Evolutionary conservation across 2,797 vertebrate species (phyloP).

Genomic region (Dallia pectoralis): DNA sequence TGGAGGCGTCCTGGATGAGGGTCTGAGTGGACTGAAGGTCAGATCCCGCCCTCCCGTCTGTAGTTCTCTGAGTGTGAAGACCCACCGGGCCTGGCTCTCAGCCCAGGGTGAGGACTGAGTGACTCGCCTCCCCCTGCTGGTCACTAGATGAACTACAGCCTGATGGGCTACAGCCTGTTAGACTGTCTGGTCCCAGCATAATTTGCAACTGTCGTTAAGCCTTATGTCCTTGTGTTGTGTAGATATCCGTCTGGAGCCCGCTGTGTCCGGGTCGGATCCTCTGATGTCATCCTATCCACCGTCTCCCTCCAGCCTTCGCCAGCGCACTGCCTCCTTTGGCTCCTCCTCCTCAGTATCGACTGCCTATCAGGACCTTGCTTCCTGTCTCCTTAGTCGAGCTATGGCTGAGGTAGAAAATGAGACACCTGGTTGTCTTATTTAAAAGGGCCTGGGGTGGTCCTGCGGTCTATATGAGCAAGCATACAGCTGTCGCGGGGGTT

Average conservation of each 20-base stretch:
- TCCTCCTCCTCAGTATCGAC: conserved; percentile 71
- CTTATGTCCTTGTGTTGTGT: conserved; percentile 3
- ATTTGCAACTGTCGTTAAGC: too few species aligned
- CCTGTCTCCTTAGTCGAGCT: conserved; percentile 76
- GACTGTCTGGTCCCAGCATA: too few species aligned
- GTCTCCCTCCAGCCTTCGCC: conserved; percentile 50
- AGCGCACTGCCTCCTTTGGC: conserved; percentile 73
- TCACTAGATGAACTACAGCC: neutral
- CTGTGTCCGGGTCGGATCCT: conserved; percentile 50
- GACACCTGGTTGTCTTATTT: too few species aligned
- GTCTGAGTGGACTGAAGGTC: conserved; percentile 62
- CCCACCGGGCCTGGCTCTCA: conserved; percentile 69
- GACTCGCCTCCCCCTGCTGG: neutral
- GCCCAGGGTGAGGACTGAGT: conserved; percentile 71
- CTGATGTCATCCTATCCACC: conserved; percentile 64
- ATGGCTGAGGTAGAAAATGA: conserved; percentile 78
- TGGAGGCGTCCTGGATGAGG: conserved; percentile 56
- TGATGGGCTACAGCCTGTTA: too few species aligned
- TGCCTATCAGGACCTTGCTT: conserved; percentile 86
- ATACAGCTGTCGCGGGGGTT: too few species aligned
- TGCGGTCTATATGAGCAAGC: too few species aligned
- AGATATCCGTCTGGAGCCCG: conserved; percentile 65
- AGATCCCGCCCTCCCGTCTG: conserved; percentile 72
- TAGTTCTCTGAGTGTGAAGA: conserved; percentile 67
- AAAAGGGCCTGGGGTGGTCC: too few species aligned